Percentiles rank a stretch among this genome's conserved stretches.
Evolutionary conservation across 2,888 invertebrate genomes (phyloP).

Genomic region (Ormyrus thymus): DNA sequence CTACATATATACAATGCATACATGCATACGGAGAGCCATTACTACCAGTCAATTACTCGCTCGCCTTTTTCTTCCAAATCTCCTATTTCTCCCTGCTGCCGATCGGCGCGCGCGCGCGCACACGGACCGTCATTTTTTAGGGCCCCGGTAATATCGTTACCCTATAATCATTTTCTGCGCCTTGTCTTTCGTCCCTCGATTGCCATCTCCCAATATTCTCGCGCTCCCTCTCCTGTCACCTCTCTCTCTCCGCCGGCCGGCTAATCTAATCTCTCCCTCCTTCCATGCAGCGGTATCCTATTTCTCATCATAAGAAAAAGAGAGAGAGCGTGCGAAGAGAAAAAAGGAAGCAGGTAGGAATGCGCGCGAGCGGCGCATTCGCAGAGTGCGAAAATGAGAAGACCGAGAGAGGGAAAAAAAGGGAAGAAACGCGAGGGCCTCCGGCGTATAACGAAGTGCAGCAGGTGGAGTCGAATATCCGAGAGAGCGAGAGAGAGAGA

Average conservation of each 20-base stretch:
- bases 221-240: neutral
- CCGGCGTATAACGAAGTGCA: conserved; percentile 42
- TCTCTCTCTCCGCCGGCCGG: conserved; percentile 6
- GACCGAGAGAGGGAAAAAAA: conserved; percentile 10
- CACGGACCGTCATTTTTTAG: neutral
- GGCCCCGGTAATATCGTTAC: conserved; percentile 20
- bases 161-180: conserved; percentile 50
- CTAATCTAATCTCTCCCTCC: conserved; percentile 50
- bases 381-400: conserved; percentile 16
- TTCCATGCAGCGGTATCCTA: conserved; percentile 33
- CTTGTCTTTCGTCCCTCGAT: conserved; percentile 34
- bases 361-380: conserved; percentile 24
- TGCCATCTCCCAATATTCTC: conserved; percentile 27
- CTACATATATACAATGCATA: neutral
- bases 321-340: conserved; percentile 11
- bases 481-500: conserved; percentile 42
- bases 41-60: conserved; percentile 34
- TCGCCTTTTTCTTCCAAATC: neutral
- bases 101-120: neutral
- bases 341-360: conserved; percentile 19
- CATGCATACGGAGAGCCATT: neutral
- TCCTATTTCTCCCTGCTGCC: conserved; percentile 6
- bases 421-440: conserved; percentile 24
- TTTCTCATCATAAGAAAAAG: conserved; percentile 48
- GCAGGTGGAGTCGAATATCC: conserved; percentile 61